Percentiles rank a stretch among this genome's conserved stretches.
These are phyloP conservation scores for Gallinago nigripennis DNA, from an alignment of 2,797 vertebrate genomes.

Conservation along the genomic window DNA sequence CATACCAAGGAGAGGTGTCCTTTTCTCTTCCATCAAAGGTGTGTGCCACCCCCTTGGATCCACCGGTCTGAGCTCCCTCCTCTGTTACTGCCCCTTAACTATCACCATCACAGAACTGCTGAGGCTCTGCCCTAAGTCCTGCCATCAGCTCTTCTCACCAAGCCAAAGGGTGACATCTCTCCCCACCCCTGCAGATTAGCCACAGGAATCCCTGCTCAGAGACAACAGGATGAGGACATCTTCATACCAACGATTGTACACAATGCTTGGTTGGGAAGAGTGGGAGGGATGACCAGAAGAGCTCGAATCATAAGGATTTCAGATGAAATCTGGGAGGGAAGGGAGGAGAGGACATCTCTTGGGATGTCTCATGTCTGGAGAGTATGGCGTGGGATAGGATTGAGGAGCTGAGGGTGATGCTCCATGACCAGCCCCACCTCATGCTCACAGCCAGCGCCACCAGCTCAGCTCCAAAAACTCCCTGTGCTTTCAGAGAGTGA, in stretches of 20 bases:
- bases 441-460: background rate
- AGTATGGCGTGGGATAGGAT: background rate
- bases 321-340: background rate
- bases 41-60: background rate
- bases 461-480: background rate
- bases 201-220: background rate
- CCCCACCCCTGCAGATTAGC: background rate
- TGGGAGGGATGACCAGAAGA: background rate
- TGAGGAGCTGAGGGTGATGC: background rate
- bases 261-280: background rate
- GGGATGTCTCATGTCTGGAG: background rate
- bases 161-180: background rate
- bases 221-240: background rate
- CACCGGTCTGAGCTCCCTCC: background rate
- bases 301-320: background rate
- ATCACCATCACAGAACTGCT: rapidly evolving
- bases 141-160: background rate
- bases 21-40: background rate
- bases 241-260: background rate
- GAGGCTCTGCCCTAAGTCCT: background rate
- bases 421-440: background rate
- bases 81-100: background rate
- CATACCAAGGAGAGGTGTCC: background rate
- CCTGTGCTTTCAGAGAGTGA: background rate
- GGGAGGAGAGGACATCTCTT: background rate